These are phyloP conservation scores for Crepidodera aurea DNA, from an alignment of 2,888 invertebrate species.

Conservation along the genomic window DNA sequence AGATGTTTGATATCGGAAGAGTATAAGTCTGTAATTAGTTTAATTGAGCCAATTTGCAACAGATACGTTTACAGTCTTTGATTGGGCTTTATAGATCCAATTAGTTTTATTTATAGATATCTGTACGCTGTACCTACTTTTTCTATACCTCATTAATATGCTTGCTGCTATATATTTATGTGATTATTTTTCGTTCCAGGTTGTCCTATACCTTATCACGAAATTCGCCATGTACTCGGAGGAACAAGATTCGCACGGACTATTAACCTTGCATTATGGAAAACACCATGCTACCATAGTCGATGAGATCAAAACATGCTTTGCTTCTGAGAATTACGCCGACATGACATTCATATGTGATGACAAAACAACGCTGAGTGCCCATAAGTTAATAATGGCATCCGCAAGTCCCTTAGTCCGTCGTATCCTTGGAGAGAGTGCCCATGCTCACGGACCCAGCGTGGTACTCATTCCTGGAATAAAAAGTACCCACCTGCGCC, in stretches of 20 bases:
- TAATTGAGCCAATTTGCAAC: no score
- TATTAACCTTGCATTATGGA: conserved; percentile 91
- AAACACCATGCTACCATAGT: conserved; percentile 93
- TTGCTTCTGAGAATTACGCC: conserved; percentile 85
- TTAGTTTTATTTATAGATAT: no score
- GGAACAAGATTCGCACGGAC: conserved; percentile 68
- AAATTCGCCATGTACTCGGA: conserved; percentile 66
- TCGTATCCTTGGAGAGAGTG: conserved; percentile 77
- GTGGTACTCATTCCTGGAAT: conserved; percentile 88
- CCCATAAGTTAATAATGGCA: conserved; percentile 86
- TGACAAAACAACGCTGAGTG: conserved; percentile 81
- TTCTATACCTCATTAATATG: no score
- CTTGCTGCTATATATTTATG: no score
- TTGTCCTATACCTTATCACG: conserved; percentile 52
- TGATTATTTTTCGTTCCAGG: conserved; percentile 46
- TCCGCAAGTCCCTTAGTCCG: conserved; percentile 87
- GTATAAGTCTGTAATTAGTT: no score
- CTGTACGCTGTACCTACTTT: no score
- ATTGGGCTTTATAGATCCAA: no score
- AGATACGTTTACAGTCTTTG: no score
- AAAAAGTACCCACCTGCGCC: conserved; percentile 79
- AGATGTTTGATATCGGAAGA: no score
- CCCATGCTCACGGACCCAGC: conserved; percentile 73
- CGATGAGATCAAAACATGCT: conserved; percentile 89
- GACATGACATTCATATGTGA: conserved; percentile 88